Conservation (phyloP, 2,113 vertebrate genomes). For the Felis chaus region DNA sequence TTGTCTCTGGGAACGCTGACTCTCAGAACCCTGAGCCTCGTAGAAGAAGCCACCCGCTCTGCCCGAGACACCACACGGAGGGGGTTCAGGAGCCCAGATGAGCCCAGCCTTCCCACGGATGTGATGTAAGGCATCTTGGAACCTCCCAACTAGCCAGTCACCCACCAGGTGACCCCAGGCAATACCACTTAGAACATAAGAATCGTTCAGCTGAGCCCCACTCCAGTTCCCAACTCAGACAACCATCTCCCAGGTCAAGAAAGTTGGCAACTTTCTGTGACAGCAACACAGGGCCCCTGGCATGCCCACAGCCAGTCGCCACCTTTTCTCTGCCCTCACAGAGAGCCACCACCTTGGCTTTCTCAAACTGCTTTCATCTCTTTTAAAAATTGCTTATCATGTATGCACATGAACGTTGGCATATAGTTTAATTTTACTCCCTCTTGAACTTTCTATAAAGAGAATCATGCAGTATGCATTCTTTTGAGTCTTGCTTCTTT, state of each 20-base stretch:
- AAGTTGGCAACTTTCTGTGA: too few relatives aligned
- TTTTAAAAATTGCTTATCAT: not conserved
- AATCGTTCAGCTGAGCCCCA: too few relatives aligned
- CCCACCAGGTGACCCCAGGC: not conserved
- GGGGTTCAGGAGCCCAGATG: not conserved
- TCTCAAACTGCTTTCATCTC: not conserved
- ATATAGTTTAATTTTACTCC: not conserved
- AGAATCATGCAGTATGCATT: not conserved
- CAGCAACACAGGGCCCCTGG: not conserved
- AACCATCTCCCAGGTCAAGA: not conserved
- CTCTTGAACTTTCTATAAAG: not conserved
- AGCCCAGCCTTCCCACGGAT: not conserved
- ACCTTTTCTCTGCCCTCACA: not conserved
- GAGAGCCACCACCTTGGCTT: not conserved
- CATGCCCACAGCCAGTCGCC: accelerated
- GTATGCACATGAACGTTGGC: not conserved
- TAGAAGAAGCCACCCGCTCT: not conserved
- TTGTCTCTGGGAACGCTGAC: not conserved
- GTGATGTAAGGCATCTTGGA: not conserved
- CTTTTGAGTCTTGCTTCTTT: not conserved
- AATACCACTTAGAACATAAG: not conserved
- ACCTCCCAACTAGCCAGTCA: not conserved
- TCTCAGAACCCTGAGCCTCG: accelerated
- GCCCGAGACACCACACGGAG: not conserved
- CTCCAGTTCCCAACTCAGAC: not conserved